phyloP scores from a whole-genome alignment of 1,140 invertebrate genomes.

The Diorhabda carinulata region DNA sequence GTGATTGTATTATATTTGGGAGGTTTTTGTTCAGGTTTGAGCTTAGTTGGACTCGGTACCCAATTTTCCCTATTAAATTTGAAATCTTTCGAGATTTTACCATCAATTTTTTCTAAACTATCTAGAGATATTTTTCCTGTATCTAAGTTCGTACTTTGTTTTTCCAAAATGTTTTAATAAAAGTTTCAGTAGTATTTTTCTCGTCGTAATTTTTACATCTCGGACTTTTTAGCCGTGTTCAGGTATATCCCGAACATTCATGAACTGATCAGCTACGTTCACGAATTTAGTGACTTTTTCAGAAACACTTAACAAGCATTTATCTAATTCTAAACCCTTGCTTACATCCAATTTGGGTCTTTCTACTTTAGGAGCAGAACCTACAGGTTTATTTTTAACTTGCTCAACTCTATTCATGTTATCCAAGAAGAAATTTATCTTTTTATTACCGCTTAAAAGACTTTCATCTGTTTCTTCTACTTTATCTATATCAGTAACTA shows the following conservation, averaged over 20 bases:
- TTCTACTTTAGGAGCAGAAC: constrained; percentile 43
- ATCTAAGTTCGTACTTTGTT: not conserved
- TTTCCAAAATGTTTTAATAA: not conserved
- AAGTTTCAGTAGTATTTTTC: not conserved
- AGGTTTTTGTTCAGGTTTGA: not conserved
- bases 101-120: too few relatives aligned
- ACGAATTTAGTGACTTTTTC: constrained; percentile 64
- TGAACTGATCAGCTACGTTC: constrained; percentile 58
- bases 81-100: not conserved
- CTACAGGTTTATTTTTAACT: constrained; percentile 39
- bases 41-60: not conserved
- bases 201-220: constrained; percentile 26
- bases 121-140: not conserved
- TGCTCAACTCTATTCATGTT: constrained; percentile 55
- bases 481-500: constrained; percentile 40
- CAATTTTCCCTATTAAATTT: not conserved
- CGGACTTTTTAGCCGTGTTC: constrained; percentile 38
- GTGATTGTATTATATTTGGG: not conserved
- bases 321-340: constrained; percentile 56
- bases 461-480: constrained; percentile 55
- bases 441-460: constrained; percentile 58
- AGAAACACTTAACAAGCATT: constrained; percentile 61
- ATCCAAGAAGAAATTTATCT: constrained; percentile 60
- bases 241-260: constrained; percentile 43
- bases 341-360: constrained; percentile 46